Evolutionary conservation across 1,140 invertebrate species (phyloP).

Genomic region (Aphelinus atriplicis): DNA sequence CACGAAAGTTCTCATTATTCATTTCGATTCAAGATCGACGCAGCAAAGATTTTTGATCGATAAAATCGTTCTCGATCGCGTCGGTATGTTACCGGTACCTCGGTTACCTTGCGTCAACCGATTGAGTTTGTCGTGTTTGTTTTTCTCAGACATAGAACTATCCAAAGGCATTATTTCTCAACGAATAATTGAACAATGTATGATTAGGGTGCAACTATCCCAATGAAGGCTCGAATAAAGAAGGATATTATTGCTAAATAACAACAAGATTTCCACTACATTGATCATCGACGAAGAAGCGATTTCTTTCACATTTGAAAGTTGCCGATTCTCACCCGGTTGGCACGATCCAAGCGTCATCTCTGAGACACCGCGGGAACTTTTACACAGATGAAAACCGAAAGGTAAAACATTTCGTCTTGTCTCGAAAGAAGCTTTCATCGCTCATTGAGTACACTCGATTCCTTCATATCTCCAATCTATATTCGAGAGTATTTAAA

Average conservation of each 20-base stretch:
- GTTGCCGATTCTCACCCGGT: not conserved
- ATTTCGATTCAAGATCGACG: not conserved
- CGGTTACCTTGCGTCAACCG: not conserved
- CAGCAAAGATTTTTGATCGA: constrained; percentile 19
- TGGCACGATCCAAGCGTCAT: constrained; percentile 18
- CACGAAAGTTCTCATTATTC: constrained; percentile 16
- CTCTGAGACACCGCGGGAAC: constrained; percentile 18
- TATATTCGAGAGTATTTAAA: no score
- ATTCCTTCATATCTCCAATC: no score
- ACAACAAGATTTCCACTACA: not conserved
- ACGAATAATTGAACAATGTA: no score
- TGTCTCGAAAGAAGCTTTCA: no score
- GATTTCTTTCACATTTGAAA: not conserved
- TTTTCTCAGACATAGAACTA: not conserved
- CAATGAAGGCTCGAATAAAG: no score
- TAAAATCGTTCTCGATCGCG: constrained; percentile 14
- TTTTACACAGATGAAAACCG: no score
- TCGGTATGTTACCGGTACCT: constrained; percentile 14
- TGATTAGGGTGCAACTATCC: no score
- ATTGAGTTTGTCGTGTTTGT: not conserved
- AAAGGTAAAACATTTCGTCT: not conserved
- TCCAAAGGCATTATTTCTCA: no score
- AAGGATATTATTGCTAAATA: no score
- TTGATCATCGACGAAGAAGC: not conserved
- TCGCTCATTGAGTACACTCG: no score